These are phyloP conservation scores for Wasmannia auropunctata DNA, from an alignment of 1,140 invertebrate species.

Conservation along the genomic window DNA sequence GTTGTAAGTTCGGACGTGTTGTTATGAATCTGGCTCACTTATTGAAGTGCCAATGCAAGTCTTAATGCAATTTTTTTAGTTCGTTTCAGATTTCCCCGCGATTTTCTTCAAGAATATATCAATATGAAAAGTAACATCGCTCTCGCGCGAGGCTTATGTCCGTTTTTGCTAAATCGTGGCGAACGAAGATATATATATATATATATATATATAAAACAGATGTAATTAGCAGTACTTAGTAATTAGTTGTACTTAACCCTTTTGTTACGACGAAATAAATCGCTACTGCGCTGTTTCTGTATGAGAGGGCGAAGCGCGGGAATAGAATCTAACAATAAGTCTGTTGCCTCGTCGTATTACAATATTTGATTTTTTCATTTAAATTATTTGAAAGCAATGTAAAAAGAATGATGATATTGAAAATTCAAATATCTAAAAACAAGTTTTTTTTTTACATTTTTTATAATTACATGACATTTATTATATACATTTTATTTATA, in stretches of 20 bases:
- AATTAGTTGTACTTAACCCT: not conserved
- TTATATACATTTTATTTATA: not conserved
- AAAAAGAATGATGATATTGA: not conserved
- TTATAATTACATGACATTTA: not conserved
- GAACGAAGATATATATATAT: not conserved
- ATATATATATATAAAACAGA: not conserved
- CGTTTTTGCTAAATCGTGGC: not conserved
- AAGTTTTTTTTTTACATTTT: not conserved
- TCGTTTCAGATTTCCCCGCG: not conserved
- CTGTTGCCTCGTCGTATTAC: not conserved
- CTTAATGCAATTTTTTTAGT: not conserved
- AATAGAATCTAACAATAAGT: not conserved
- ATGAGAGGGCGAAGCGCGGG: not conserved
- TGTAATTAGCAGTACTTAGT: not conserved
- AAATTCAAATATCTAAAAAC: not conserved
- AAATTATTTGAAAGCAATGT: not conserved
- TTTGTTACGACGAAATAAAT: not conserved
- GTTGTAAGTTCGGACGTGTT: not conserved
- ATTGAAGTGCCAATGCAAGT: not conserved
- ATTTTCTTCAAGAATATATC: not conserved
- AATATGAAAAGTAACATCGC: not conserved
- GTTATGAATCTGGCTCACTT: constrained; percentile 1
- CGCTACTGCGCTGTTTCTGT: not conserved
- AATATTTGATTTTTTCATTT: not conserved
- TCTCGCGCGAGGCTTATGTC: not conserved